These are phyloP conservation scores for Triplophysa dalaica DNA, from an alignment of 2,113 vertebrate species.

Conservation along the genomic window DNA sequence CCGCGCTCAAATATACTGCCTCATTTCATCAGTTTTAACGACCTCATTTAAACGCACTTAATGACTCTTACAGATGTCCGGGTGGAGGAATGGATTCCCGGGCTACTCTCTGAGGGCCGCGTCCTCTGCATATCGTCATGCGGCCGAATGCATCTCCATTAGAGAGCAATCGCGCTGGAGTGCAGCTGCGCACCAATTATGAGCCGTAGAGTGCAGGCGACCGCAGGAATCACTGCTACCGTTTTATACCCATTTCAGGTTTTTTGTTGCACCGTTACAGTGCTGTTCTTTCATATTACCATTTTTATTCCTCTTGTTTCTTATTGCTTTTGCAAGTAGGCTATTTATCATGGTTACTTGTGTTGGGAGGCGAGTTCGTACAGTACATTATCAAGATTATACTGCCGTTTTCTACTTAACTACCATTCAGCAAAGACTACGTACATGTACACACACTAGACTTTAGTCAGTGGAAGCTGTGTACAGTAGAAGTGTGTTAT, in stretches of 20 bases:
- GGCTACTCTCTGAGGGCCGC: slow-evolving; percentile 59
- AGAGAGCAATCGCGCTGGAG: slow-evolving; percentile 57
- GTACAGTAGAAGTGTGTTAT: too few species aligned
- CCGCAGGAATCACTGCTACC: slow-evolving; percentile 32
- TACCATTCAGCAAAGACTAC: too few species aligned
- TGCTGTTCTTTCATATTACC: slow-evolving; percentile 2
- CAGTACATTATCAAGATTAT: background rate
- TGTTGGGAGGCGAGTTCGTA: background rate
- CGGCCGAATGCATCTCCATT: slow-evolving; percentile 65
- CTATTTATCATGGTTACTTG: slow-evolving; percentile 18
- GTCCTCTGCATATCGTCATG: slow-evolving; percentile 62
- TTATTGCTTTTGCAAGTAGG: slow-evolving; percentile 6
- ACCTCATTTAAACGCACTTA: slow-evolving; percentile 74
- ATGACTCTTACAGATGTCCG: slow-evolving; percentile 74
- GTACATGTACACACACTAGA: too few species aligned
- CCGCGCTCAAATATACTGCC: slow-evolving; percentile 65
- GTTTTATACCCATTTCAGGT: slow-evolving; percentile 5
- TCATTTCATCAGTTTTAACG: slow-evolving; percentile 73
- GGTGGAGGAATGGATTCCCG: slow-evolving; percentile 64
- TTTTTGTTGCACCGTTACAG: slow-evolving; percentile 7
- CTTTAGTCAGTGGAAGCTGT: too few species aligned
- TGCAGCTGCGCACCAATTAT: slow-evolving; percentile 62
- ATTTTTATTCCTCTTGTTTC: slow-evolving; percentile 10
- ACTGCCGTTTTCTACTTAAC: background rate
- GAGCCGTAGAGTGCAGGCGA: slow-evolving; percentile 41